These are phyloP conservation scores for Corythornis vintsioides DNA, from an alignment of 2,113 vertebrate genomes.

Conservation along the genomic window DNA sequence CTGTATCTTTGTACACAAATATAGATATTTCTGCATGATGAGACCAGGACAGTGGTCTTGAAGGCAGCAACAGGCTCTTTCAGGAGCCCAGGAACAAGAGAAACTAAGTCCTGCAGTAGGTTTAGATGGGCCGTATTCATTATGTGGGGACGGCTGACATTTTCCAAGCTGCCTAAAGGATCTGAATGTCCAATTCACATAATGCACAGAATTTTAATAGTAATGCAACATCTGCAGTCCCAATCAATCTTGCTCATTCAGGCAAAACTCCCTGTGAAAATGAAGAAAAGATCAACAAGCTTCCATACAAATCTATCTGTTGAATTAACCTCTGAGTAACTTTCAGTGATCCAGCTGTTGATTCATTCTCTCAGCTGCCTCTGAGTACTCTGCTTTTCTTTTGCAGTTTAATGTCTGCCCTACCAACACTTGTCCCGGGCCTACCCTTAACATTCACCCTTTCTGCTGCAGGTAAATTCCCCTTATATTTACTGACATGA, in stretches of 20 bases:
- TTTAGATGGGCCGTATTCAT: neutral
- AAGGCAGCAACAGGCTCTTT: neutral
- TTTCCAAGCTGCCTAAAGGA: neutral
- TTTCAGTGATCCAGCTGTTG: neutral
- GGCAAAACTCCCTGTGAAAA: neutral
- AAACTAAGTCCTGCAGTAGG: neutral
- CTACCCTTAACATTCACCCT: neutral
- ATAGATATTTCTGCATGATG: neutral
- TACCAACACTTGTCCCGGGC: neutral
- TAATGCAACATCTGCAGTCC: neutral
- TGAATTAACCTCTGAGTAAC: neutral
- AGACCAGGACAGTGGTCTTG: neutral
- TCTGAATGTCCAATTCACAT: neutral
- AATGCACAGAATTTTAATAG: neutral
- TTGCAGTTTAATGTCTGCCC: neutral
- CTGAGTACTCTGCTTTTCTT: neutral
- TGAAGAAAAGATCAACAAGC: neutral
- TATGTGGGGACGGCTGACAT: neutral
- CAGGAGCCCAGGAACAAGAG: neutral
- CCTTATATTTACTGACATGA: neutral
- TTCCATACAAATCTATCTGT: neutral
- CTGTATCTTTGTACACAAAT: neutral
- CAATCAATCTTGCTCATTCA: conserved; percentile 2
- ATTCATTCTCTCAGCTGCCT: neutral
- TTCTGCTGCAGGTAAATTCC: neutral